Evolutionary conservation across 2,113 vertebrate species (phyloP), one percentile per base, ranked within the genome.

Genomic region (Xiphophorus hellerii): DNA sequence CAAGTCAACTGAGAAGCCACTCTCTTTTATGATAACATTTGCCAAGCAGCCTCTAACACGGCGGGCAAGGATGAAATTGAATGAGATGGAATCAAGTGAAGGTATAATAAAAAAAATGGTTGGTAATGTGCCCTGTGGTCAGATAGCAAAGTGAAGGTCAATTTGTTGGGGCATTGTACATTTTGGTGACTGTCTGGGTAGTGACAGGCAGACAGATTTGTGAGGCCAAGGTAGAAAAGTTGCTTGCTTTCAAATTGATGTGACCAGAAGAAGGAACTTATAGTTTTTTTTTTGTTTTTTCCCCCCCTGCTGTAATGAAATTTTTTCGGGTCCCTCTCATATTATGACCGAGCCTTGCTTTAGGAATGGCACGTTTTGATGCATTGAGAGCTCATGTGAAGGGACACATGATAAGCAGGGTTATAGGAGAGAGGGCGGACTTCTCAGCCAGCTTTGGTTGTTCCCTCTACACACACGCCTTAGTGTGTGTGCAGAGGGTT

Each of bases 321-420:
- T 86, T 84, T 77, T 63, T 71, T 65, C 67, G 51, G 37, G 29
- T 30, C 66, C 30, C 39, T 69, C 37, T 80, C 67, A 39, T 84
- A 69, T 81, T 72, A 78, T 76, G 69, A 73, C 5, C 65, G 63
- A 84, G 82, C 62, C 82, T 82, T 74, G 60, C 82, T 86, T 44
- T 54, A 69, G 66, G 71, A 80, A 80, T 61, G 73, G 83, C 75
- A 72, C 67, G 51, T 85, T 87, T 77, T 92, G 88, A 93, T 90
- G 84, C 89, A 89, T 90, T 91, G 89, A 87, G 83, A 78, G 84
- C 73, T 90, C 83, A 90, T 90, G 77, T 82, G 85, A 82, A 78
- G 66, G 62, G 90, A 89, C 89, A 63, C 65, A 54, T 12, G 72
- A 84, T 81, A 82, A 81, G 63, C 27, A 63, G 73, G 51, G 68